Conservation (phyloP, 2,113 vertebrate genomes). For the Pica pica region DNA sequence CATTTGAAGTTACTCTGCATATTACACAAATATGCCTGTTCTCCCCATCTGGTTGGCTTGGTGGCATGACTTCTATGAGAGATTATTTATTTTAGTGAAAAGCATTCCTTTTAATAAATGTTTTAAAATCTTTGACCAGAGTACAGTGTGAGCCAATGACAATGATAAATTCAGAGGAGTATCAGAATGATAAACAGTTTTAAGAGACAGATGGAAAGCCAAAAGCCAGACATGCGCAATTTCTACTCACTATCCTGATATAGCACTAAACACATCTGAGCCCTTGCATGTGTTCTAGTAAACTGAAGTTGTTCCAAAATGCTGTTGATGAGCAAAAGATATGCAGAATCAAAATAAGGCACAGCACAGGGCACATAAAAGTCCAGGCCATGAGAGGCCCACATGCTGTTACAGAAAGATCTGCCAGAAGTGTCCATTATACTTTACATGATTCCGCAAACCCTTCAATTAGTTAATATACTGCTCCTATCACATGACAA, state of each 20-base stretch:
- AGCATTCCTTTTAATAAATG: constrained; percentile 1
- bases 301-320: constrained; percentile 17
- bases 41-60: background rate
- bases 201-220: constrained; percentile 3
- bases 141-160: background rate
- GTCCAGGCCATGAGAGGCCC: background rate
- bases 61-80: background rate
- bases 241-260: background rate
- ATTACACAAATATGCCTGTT: background rate
- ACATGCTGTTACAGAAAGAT: background rate
- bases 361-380: background rate
- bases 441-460: background rate
- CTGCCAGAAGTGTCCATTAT: background rate
- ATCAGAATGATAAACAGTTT: constrained; percentile 23
- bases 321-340: background rate
- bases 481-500: background rate
- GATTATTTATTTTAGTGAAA: constrained; percentile 17
- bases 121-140: constrained; percentile 42
- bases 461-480: background rate
- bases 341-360: constrained; percentile 4
- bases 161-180: constrained; percentile 7
- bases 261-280: constrained; percentile 29
- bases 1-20: background rate
- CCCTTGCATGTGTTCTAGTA: constrained; percentile 11
- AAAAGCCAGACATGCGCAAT: background rate